A percentile compares a stretch with the other conserved stretches of the same genome.
Conservation (phyloP, 92 coral and sea anemone species). For the Zoanthus sansibaricus region DNA sequence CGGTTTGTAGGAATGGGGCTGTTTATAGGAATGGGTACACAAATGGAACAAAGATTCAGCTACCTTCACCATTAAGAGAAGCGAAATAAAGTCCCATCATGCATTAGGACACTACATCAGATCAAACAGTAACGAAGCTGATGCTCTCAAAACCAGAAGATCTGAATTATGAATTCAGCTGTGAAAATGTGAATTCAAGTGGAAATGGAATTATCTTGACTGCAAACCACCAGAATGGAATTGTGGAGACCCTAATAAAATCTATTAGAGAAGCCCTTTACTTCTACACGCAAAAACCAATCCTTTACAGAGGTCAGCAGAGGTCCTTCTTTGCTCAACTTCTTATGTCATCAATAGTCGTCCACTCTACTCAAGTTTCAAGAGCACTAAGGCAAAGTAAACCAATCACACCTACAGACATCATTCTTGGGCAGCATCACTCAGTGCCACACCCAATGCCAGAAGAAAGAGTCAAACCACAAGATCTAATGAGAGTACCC, state of each 20-base stretch:
- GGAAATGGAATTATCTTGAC: slow-evolving; percentile 70
- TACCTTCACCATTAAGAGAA: slow-evolving; percentile 61
- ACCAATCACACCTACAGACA: slow-evolving; percentile 67
- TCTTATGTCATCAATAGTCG: slow-evolving; percentile 53
- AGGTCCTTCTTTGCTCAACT: slow-evolving; percentile 55
- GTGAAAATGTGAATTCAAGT: slow-evolving; percentile 58
- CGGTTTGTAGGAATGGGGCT: slow-evolving; percentile 47
- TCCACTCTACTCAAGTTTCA: slow-evolving; percentile 48
- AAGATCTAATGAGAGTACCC: slow-evolving; percentile 38
- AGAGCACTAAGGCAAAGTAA: slow-evolving; percentile 49
- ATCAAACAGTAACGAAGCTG: slow-evolving; percentile 71
- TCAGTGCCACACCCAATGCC: slow-evolving; percentile 60
- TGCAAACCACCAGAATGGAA: slow-evolving; percentile 81
- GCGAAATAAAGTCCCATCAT: background rate
- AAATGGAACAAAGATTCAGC: slow-evolving; percentile 63
- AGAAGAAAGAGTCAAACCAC: slow-evolving; percentile 57
- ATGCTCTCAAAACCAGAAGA: slow-evolving; percentile 58
- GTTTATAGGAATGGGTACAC: slow-evolving; percentile 13
- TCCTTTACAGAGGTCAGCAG: slow-evolving; percentile 69
- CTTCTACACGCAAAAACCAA: slow-evolving; percentile 47
- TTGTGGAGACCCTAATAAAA: slow-evolving; percentile 10
- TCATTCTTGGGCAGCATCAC: slow-evolving; percentile 63
- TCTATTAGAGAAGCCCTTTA: background rate
- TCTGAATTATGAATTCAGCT: slow-evolving; percentile 51
- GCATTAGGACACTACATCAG: slow-evolving; percentile 75